Evolutionary conservation across 2,797 vertebrate species (phyloP), one percentile per base, ranked within the genome.

Genomic region (Schizopygopsis malacanthus): DNA sequence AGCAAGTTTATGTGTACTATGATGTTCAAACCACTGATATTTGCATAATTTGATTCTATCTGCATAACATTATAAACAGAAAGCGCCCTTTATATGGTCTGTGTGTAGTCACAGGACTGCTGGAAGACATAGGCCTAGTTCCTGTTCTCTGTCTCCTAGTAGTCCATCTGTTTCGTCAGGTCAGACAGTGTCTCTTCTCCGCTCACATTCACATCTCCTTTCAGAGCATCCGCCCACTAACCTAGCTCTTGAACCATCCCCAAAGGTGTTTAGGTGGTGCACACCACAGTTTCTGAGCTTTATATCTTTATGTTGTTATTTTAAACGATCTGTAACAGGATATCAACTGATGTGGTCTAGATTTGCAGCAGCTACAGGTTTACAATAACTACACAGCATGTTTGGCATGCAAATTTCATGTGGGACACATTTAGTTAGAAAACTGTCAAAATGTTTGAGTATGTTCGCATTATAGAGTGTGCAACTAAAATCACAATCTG

Each of bases 151-250:
- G 63, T 83, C 82, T 86, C 56, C 11, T 37, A 83, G 56, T 59
- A 77, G 63, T 61, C 86, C 88, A 90, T 90, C 88, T 88, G 90
- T 88, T 90, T 90, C 88, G 88, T 88, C 80, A 75, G 63, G 54
- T 39, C 56, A 39, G 37, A 86, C 16, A 83, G 63, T 37, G 67
- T 88, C 50, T 82, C 71, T 86, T 80, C 81, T 84, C 39, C 59
- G 83, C 76, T 84, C 85, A 65, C 83, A 88, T 88, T 85, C 87
- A 82, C 78, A 88, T 90, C 87, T 83, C 72, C 22, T 73, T 90
- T 81, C 33, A 6, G 9, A 83, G 13, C 65, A 43, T 61, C 25
- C 20, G 43, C 9, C 18, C 82, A 67, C 20, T 76, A 76, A 72
- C 10, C 33, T 59, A 52, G 54, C 33, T 54, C 10, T 77, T 56